Percentiles rank a stretch among this genome's conserved stretches.
These are phyloP conservation scores for Carposina sasakii DNA, from an alignment of 1,140 invertebrate species.

Conservation along the genomic window DNA sequence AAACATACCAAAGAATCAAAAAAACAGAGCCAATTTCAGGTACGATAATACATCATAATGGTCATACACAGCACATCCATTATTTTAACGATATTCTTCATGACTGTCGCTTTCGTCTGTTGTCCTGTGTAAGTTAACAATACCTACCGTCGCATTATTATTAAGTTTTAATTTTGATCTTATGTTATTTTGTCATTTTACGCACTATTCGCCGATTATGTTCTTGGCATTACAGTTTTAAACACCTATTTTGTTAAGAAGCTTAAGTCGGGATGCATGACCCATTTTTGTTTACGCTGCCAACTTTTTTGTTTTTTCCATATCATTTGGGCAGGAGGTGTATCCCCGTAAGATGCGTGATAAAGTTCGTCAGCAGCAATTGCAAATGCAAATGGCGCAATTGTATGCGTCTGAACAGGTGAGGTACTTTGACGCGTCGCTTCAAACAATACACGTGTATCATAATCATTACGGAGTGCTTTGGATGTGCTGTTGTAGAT, in stretches of 20 bases:
- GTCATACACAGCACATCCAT: conserved; percentile 59
- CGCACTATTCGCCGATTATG: conserved; percentile 36
- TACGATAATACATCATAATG: conserved; percentile 45
- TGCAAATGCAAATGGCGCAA: conserved; percentile 71
- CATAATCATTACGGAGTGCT: conserved; percentile 48
- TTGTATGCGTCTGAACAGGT: conserved; percentile 72
- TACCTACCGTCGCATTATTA: conserved; percentile 32
- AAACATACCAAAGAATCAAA: conserved; percentile 75
- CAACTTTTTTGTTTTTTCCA: conserved; percentile 71
- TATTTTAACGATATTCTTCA: conserved; percentile 39
- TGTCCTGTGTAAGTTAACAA: conserved; percentile 56
- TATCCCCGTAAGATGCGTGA: conserved; percentile 82
- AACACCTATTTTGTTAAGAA: too few species aligned
- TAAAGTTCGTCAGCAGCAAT: conserved; percentile 76
- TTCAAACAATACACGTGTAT: conserved; percentile 51
- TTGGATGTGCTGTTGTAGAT: conserved; percentile 69
- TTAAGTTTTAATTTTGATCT: conserved; percentile 37
- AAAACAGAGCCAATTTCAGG: conserved; percentile 78
- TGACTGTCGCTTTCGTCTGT: conserved; percentile 45
- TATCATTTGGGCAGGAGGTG: conserved; percentile 76
- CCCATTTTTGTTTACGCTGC: conserved; percentile 65
- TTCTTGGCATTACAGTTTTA: too few species aligned
- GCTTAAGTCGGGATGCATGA: too few species aligned
- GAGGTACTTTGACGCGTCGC: conserved; percentile 62
- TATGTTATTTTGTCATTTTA: conserved; percentile 43